Base-by-base conservation (phyloP, 30 jellyfish, hydroid and myxozoan species). In the Morbakka virulenta region DNA sequence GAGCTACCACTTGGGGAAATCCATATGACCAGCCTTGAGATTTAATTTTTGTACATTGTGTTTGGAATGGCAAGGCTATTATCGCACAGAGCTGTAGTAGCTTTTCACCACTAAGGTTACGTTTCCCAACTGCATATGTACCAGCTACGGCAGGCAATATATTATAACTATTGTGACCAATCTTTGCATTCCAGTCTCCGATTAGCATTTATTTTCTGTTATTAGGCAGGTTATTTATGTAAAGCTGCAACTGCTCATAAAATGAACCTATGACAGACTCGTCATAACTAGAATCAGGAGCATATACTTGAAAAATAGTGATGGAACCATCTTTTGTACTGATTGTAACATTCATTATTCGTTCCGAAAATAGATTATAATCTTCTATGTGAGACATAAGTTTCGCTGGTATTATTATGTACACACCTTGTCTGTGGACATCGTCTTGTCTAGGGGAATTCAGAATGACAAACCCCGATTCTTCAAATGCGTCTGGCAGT, bases 111-210 rank as follows among this genome's bases (percentile, higher is more conserved):
- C 77, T 29, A 20, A 17, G 57, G 17, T 9, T 41, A 41, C 57
- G 57, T 41, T 17, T 41, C 57, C 57, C 57, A 41, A 41, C 57
- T 41, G 57, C 57, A 41, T 41, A 41, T 41, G 23, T 73, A 11
- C 85, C 84, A 25, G 62, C 83, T 9, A 12, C 32, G 23, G 22
- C 82, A 24, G 84, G 84, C 83, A 52, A 73, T 17, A 14, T 25
- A 28, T 6, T 29, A 29, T 51, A 51, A 24, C 50, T 74, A 73
- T 73, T 61, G 2, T 73, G 26, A 9, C 85, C 84, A 50, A 73
- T 64, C 64, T 64, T 64, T 11, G 77, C 77, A 64, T 64, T 64
- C 66, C 6, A 64, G 64, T 64, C 77, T 9, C 77, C 64, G 25
- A 14, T 9, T 21, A 64, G 20, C 20, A 64, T 64, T 4, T 14